Base-by-base conservation (phyloP, 2,797 vertebrate genomes). In the Esox masquinongy region DNA sequence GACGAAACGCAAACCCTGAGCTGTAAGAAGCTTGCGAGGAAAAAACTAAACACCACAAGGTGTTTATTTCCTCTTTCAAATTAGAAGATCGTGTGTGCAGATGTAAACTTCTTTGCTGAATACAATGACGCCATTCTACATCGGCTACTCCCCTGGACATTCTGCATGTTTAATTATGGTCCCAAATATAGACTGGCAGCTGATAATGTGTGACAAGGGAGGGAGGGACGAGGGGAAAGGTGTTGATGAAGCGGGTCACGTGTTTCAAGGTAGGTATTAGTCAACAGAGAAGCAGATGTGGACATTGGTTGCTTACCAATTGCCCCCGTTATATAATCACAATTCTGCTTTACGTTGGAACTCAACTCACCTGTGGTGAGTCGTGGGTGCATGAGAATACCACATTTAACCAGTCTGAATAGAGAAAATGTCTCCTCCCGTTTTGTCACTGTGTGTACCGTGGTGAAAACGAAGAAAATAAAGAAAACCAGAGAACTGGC, bases 151-250 rank as follows among this genome's bases (percentile, higher is more conserved):
- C 31, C 64, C 31, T 31, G 64, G 64, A 29, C 17, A 17, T 0
- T 16, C 49, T 19, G 24, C 50, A 16, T 17, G 68, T 39, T 75
- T 19, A 43, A 70, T 56, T 69, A n/a, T 26, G 56, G 59, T 11
- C 68, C 14, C 22, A 49, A 70, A 75, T 70, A 31, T 70, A 70
- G 22, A 31, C 34, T 26, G 6, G 67, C 63, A 36, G 59, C 14
- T 63, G 29, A 59, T 39, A 63, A 47, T 6, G 68, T 19, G 39
- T 22, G 69, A 72, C 22, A 36, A 8, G 4, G 9, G 36, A 5
- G 26, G n/a, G n/a, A 67, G 9, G n/a, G 66, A 17, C 1, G 22
- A 39, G 56, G 49, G 47, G 31, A 39, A 34, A 67, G 49, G 39
- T 67, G 70, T 24, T 72, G 70, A 64, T 70, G 39, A 76, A 43